Percentiles rank a stretch among this genome's conserved stretches.
Evolutionary conservation across 2,797 vertebrate species (phyloP).

Genomic region (Cossypha dichroa): DNA sequence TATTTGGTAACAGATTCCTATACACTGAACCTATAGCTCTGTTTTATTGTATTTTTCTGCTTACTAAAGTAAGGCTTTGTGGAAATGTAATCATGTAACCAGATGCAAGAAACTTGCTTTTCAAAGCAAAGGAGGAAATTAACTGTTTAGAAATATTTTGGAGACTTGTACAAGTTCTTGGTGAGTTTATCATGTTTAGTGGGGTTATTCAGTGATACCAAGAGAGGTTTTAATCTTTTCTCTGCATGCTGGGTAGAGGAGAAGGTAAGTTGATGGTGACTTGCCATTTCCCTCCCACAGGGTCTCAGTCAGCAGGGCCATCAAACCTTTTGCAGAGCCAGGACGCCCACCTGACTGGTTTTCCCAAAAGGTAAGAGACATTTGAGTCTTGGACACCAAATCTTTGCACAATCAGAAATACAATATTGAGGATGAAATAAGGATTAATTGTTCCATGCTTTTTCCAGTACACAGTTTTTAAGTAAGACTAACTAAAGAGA

Average conservation of each 20-base stretch:
- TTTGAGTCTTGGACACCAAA: not conserved
- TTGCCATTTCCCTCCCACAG: conserved; percentile 68
- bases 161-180: not conserved
- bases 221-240: not conserved
- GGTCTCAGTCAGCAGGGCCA: conserved; percentile 97
- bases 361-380: conserved; percentile 89
- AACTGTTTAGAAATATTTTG: not conserved
- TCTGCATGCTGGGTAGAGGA: rapidly evolving
- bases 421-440: not conserved
- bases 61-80: not conserved
- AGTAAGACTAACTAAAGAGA: not conserved
- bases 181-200: rapidly evolving
- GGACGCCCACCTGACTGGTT: conserved; percentile 97
- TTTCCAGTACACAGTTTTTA: not conserved
- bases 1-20: not conserved
- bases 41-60: not conserved
- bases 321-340: conserved; percentile 95
- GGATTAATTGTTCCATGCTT: not conserved
- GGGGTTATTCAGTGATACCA: rapidly evolving
- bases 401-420: not conserved
- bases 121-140: not conserved
- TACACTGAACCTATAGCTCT: not conserved
- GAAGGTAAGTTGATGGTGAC: not conserved
- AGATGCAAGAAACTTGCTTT: not conserved
- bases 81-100: not conserved